Evolutionary conservation across 2,113 vertebrate species (phyloP).

Genomic region (Melanerpes formicivorus): DNA sequence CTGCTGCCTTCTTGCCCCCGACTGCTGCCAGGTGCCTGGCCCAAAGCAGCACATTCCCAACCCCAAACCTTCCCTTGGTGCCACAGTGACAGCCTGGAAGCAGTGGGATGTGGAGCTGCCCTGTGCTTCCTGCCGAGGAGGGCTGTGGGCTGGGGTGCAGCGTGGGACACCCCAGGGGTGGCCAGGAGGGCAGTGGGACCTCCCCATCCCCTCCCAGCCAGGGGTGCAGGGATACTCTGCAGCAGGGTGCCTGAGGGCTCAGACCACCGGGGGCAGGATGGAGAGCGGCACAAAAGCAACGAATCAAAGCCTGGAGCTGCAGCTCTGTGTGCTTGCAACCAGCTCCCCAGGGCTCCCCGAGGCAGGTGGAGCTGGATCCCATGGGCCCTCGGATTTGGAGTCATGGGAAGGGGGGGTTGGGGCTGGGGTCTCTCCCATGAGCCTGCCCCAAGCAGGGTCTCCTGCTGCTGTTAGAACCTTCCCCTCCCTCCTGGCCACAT

Average conservation of each 20-base stretch:
- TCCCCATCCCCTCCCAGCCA: background rate
- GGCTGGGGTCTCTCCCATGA: rapidly evolving
- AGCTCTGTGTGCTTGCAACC: background rate
- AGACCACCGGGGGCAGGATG: background rate
- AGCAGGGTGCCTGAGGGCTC: background rate
- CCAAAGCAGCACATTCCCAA: background rate
- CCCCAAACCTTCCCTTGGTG: background rate
- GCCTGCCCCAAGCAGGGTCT: rapidly evolving
- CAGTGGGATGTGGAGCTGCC: background rate
- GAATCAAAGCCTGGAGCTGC: background rate
- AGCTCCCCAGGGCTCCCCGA: rapidly evolving
- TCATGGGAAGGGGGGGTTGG: background rate
- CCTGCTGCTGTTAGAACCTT: background rate
- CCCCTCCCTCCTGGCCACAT: background rate
- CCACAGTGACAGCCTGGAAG: background rate
- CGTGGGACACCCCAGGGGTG: background rate
- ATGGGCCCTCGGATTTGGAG: rapidly evolving
- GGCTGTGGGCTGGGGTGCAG: background rate
- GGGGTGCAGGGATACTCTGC: background rate
- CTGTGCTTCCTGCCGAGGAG: rapidly evolving
- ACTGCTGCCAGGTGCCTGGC: background rate
- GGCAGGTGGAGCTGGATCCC: background rate
- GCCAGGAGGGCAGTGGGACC: too few species aligned
- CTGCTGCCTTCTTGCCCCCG: too few species aligned
- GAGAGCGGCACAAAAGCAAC: background rate